phyloP scores from a whole-genome alignment of 2,888 invertebrate genomes.

The Platerodrilus igneus region DNA sequence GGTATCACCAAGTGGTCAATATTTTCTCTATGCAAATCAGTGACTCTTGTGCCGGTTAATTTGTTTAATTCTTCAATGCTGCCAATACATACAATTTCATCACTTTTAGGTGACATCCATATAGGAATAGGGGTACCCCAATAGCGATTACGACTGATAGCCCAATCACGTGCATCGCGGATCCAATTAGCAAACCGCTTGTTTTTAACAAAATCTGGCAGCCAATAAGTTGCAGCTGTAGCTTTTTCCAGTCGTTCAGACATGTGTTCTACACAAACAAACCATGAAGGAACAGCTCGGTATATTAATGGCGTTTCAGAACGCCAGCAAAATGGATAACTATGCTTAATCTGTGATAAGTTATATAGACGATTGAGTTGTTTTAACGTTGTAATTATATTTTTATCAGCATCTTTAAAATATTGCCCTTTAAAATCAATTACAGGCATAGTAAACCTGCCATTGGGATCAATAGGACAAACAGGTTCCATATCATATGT shows the following conservation, averaged over 20 bases:
- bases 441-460: constrained; percentile 79
- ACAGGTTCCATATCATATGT: constrained; percentile 81
- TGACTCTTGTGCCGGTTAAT: constrained; percentile 75
- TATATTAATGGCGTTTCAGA: constrained; percentile 98
- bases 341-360: constrained; percentile 74
- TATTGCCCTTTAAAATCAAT: constrained; percentile 83
- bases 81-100: constrained; percentile 91
- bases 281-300: constrained; percentile 98
- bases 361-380: constrained; percentile 69
- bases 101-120: constrained; percentile 88
- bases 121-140: constrained; percentile 99
- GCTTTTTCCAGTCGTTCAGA: constrained; percentile 71
- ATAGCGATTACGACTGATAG: constrained; percentile 93
- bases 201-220: constrained; percentile 96
- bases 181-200: constrained; percentile 99
- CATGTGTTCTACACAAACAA: constrained; percentile 91
- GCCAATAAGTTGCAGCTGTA: constrained; percentile 93
- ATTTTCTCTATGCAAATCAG: constrained; percentile 91
- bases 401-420: constrained; percentile 97
- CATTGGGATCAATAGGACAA: constrained; percentile 93
- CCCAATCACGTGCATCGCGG: constrained; percentile 96
- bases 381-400: constrained; percentile 82
- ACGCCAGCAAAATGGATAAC: constrained; percentile 98
- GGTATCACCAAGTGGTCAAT: constrained; percentile 93
- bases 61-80: constrained; percentile 87